Evolutionary conservation across 2,888 invertebrate genomes (phyloP).

Genomic region (Apomyelois bistriatella): DNA sequence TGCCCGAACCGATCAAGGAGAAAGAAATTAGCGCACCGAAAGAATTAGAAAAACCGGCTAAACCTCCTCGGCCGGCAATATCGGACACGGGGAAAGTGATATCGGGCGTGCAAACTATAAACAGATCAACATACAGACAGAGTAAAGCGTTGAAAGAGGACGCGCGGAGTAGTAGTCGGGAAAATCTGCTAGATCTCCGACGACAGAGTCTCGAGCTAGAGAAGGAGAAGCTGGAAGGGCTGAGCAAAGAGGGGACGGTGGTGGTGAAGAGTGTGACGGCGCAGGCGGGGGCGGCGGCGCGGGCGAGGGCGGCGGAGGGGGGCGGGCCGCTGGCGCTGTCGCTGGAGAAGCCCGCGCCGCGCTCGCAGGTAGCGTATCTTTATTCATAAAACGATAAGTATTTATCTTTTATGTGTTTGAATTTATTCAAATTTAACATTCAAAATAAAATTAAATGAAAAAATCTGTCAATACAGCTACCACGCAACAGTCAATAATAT

Average conservation of each 20-base stretch:
- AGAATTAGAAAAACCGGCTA: slow-evolving; percentile 78
- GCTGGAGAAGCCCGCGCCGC: slow-evolving; percentile 34
- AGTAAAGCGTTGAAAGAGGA: slow-evolving; percentile 72
- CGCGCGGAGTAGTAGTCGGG: slow-evolving; percentile 58
- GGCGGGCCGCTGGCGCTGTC: slow-evolving; percentile 61
- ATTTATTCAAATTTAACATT: no score
- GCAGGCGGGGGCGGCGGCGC: slow-evolving; percentile 62
- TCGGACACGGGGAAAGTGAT: slow-evolving; percentile 72
- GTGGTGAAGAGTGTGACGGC: slow-evolving; percentile 63
- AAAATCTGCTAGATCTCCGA: slow-evolving; percentile 63
- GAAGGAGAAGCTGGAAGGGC: slow-evolving; percentile 61
- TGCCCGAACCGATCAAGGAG: slow-evolving; percentile 24
- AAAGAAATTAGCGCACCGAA: slow-evolving; percentile 45
- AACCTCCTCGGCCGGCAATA: slow-evolving; percentile 81
- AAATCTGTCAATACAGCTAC: no score
- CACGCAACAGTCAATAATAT: no score
- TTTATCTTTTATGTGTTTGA: no score
- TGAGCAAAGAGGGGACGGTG: slow-evolving; percentile 48
- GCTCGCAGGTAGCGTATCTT: no score
- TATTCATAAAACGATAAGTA: no score
- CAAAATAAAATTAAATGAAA: no score
- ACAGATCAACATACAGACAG: slow-evolving; percentile 79
- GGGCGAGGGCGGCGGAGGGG: slow-evolving; percentile 61
- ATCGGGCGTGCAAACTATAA: slow-evolving; percentile 80
- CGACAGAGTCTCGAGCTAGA: slow-evolving; percentile 79